A percentile compares a stretch with the other conserved stretches of the same genome.
Evolutionary conservation across 2,113 vertebrate species (phyloP).

Genomic region (Xyrauchen texanus): DNA sequence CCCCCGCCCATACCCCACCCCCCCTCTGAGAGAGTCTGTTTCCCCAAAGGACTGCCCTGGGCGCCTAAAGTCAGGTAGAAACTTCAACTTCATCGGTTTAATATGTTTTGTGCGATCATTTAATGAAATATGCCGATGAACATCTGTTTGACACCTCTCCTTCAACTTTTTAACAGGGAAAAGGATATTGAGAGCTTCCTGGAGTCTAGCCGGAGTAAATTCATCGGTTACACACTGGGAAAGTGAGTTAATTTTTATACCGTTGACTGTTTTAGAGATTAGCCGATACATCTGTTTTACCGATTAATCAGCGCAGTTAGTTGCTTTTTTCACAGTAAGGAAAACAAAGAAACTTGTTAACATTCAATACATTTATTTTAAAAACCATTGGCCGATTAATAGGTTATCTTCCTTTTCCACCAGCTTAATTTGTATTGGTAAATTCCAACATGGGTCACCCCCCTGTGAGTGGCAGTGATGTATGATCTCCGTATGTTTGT

Average conservation of each 20-base stretch:
- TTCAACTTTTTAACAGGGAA: slow-evolving; percentile 74
- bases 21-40: slow-evolving; percentile 86
- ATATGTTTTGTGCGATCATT: not conserved
- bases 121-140: too few relatives aligned
- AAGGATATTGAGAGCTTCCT: slow-evolving; percentile 98
- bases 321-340: too few relatives aligned
- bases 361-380: too few relatives aligned
- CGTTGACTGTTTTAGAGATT: not conserved
- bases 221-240: slow-evolving; percentile 95
- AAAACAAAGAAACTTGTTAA: too few relatives aligned
- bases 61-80: slow-evolving; percentile 95
- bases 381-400: too few relatives aligned
- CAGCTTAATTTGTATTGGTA: too few relatives aligned
- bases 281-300: too few relatives aligned
- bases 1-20: slow-evolving; percentile 87
- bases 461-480: slow-evolving; percentile 73
- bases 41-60: slow-evolving; percentile 95
- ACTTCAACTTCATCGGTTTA: not conserved
- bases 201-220: slow-evolving; percentile 97
- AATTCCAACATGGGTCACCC: not conserved
- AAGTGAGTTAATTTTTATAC: slow-evolving; percentile 71
- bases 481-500: slow-evolving; percentile 40
- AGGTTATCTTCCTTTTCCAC: too few relatives aligned
- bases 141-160: too few relatives aligned
- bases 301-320: too few relatives aligned